Evolutionary conservation across 1,140 invertebrate genomes (phyloP), one percentile per base, ranked within the genome.

Genomic region (Drosophila ananassae): DNA sequence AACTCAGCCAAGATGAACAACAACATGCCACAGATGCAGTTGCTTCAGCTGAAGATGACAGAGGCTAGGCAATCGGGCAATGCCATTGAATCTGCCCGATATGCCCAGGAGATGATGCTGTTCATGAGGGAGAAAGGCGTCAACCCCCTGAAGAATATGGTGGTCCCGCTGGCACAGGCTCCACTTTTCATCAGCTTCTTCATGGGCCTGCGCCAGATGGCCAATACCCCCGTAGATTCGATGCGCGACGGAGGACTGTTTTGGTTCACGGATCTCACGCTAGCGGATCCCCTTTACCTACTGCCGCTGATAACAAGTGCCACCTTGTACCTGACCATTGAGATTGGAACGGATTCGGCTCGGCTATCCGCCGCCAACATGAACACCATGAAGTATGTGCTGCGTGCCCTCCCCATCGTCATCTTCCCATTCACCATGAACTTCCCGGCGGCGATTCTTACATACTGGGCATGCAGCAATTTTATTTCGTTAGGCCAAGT

Each of bases 101-200:
- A 95, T 92, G 94, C 94, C 8, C 93, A 95, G 79, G 96, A 98
- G 90, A 92, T 98, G 92, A 94, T 95, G 93, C 5, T 92, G 0
- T 97, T 96, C 73, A 97, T 98, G 96, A 96, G 95, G 85, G 94
- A 96, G 59, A 96, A 97, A 73, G 92, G 95, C 0, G 85, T 98
- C 2, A 97, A 95, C 92, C 96, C 97, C 1, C 90, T 97, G 0
- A 97, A 96, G 91, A 96, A 95, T 91, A 92, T 98, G 84, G 55
- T 97, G n/a, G 94, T 96, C 8, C 97, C 97, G 0, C 66, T 98
- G 30, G 93, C 95, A 0, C 98, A 98, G 93, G 96, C 95, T 8
- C 98, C 98, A 0, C 90, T 99, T 5, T 99, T 99, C 91, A 92
- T 99, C 39, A 98, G 98, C 6, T 96, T 98, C 89, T 99, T 98